These are phyloP conservation scores for Entelurus aequoreus DNA, from an alignment of 2,113 vertebrate species.

Conservation along the genomic window DNA sequence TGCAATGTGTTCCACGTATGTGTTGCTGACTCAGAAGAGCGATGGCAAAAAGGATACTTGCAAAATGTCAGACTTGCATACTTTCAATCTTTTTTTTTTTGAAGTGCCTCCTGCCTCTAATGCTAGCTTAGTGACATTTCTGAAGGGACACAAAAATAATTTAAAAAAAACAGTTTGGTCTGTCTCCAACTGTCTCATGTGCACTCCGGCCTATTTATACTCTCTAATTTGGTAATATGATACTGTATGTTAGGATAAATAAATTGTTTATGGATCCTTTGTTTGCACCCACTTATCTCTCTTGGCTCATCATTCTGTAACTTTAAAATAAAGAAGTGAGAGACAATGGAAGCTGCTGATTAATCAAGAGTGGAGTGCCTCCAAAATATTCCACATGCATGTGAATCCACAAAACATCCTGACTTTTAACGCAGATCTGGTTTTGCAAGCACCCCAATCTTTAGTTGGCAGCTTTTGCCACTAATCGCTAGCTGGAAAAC, in stretches of 20 bases:
- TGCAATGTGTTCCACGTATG: no score
- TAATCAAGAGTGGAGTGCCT: conserved; percentile 45
- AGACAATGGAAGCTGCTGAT: conserved; percentile 45
- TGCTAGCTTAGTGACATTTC: conserved; percentile 63
- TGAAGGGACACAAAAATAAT: conserved; percentile 50
- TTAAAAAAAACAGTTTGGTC: conserved; percentile 13
- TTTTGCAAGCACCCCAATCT: conserved; percentile 14
- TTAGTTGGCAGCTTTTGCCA: no score
- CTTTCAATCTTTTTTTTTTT: no score
- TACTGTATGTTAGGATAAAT: conserved; percentile 22
- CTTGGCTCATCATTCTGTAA: conserved; percentile 57
- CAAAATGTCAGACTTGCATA: no score
- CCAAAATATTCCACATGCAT: background rate
- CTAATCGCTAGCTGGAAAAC: no score
- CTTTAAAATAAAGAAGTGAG: conserved; percentile 65
- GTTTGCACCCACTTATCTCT: conserved; percentile 47
- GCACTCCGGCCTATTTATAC: conserved; percentile 21
- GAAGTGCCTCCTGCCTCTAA: conserved; percentile 22
- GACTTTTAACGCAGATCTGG: conserved; percentile 39
- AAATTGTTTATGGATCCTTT: conserved; percentile 43
- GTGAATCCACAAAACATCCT: conserved; percentile 11
- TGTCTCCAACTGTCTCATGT: background rate
- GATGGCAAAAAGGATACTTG: no score
- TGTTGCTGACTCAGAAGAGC: no score
- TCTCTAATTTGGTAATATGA: conserved; percentile 6